phyloP scores from a whole-genome alignment of 2,113 vertebrate genomes.

The Salvelinus alpinus region DNA sequence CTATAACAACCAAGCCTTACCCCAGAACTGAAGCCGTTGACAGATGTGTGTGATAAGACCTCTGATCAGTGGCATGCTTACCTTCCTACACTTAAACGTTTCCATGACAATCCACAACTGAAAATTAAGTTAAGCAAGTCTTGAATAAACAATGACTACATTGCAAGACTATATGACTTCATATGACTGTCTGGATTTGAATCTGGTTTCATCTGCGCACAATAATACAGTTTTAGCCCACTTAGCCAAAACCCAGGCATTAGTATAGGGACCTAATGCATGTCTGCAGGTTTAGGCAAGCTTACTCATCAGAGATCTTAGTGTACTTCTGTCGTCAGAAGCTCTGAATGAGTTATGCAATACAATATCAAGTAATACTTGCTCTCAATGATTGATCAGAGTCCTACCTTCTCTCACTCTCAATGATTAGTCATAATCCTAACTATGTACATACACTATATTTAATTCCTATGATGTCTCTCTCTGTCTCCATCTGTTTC shows the following conservation, averaged over 20 bases:
- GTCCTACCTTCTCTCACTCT: no score
- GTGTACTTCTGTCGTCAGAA: no score
- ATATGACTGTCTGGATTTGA: no score
- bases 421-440: no score
- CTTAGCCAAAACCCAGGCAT: no score
- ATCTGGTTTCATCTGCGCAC: no score
- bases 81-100: background rate
- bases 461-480: no score
- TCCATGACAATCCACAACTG: background rate
- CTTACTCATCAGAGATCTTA: background rate
- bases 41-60: conserved; percentile 20
- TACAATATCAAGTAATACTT: background rate
- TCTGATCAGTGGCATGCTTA: background rate
- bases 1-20: conserved; percentile 13
- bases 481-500: background rate
- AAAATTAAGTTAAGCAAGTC: background rate
- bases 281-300: background rate
- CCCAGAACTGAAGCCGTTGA: conserved; percentile 32
- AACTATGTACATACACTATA: no score
- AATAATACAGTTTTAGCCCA: background rate
- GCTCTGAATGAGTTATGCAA: background rate
- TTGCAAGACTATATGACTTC: no score
- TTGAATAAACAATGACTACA: background rate
- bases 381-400: background rate
- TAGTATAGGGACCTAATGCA: no score